Conservation (phyloP, 1,140 invertebrate species). For the Ceratina australensis region DNA sequence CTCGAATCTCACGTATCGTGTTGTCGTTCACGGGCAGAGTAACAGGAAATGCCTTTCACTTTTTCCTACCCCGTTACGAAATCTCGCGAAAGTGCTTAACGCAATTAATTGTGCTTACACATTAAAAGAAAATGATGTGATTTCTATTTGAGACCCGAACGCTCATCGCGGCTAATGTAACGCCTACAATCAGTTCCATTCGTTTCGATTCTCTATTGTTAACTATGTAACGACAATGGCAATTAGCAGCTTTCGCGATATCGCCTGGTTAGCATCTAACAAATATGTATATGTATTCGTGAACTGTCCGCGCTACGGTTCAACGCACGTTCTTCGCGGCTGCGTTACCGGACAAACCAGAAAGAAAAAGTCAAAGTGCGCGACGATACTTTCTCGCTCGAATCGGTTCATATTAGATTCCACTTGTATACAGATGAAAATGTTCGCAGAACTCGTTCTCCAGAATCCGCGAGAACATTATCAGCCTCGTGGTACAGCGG, state of each 20-base stretch:
- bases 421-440: neutral
- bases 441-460: neutral
- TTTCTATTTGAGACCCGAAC: neutral
- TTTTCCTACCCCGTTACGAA: conserved; percentile 13
- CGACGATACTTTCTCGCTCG: conserved; percentile 47
- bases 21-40: neutral
- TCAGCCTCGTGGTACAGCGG: too few relatives aligned
- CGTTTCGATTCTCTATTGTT: neutral
- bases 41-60: conserved; percentile 33
- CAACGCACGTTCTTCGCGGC: neutral
- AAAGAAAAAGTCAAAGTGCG: conserved; percentile 23
- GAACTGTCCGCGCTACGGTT: neutral
- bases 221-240: conserved; percentile 8
- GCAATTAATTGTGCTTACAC: neutral
- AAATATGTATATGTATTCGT: conserved; percentile 19
- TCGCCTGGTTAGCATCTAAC: conserved; percentile 6
- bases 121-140: neutral
- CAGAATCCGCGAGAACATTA: too few relatives aligned
- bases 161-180: too few relatives aligned
- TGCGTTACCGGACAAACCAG: neutral
- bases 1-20: neutral
- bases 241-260: conserved; percentile 37
- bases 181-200: neutral
- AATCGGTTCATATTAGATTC: conserved; percentile 5
- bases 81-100: conserved; percentile 1